Base-by-base conservation (phyloP, 2,797 vertebrate genomes). In the Crenichthys baileyi region DNA sequence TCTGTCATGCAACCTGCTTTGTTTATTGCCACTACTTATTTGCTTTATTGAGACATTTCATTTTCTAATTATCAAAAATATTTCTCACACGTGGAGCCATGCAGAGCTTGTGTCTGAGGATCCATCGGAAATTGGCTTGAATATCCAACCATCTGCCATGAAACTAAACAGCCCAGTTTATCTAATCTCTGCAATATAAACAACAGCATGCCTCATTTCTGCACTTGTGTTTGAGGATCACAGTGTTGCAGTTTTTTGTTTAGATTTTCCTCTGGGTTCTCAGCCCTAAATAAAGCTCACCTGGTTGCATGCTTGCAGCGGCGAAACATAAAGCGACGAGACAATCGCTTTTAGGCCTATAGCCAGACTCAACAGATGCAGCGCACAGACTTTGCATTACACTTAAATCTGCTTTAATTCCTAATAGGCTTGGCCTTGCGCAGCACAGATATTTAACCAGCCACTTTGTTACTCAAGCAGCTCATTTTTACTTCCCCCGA, bases 151-250 rank as follows among this genome's bases (percentile, higher is more conserved):
- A 97, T 97, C 96, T 97, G 97, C 96, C 95, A 96, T 91, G 95
- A 95, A 94, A 95, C 96, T 95, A 97, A 97, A 96, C 95, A 96
- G 95, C 93, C 95, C 95, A 96, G 94, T 97, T 96, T 96, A 97
- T 97, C 96, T 97, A 96, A 97, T 97, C 96, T 97, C 94, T 90
- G 93, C 96, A 95, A 92, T 93, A 95, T 97, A 97, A 97, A 97
- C 96, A 97, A 92, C 95, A 96, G 93, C 95, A 96, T 95, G 94
- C 90, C 94, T 95, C 95, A 96, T 96, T 95, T 96, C 96, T 95
- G 88, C 94, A 95, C 94, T 96, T 95, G 92, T 94, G 94, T 88
- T 91, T 90, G 91, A 95, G 94, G 81, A 90, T 75, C 88, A 91
- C 92, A 87, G 86, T 89, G 86, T 91, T 83, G n/a, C 24, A 48